Percentiles rank a stretch among this genome's conserved stretches.
Conservation (phyloP, 1,140 invertebrate genomes). For the Aphelenchoides besseyi region DNA sequence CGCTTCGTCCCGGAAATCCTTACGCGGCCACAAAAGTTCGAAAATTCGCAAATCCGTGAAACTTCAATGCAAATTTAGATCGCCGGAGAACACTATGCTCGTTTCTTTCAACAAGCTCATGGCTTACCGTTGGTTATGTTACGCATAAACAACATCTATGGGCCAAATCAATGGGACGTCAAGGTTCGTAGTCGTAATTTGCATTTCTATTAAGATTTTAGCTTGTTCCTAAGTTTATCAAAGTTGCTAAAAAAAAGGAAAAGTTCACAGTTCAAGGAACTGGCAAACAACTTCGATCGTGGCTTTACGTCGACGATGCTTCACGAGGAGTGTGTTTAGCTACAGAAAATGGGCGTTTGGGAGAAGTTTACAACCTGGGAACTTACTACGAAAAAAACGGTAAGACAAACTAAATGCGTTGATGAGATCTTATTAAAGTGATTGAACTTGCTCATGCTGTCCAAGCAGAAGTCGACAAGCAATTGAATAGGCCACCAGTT, state of each 20-base stretch:
- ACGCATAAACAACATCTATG: conserved; percentile 64
- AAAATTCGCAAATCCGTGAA: too few species aligned
- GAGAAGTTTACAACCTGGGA: conserved; percentile 63
- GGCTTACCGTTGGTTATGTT: conserved; percentile 62
- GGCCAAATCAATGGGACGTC: conserved; percentile 64
- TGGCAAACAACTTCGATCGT: conserved; percentile 46
- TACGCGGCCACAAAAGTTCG: conserved; percentile 63
- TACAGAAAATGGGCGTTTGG: conserved; percentile 56
- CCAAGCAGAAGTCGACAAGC: conserved; percentile 44
- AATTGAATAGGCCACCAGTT: conserved; percentile 36
- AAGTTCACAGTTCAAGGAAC: conserved; percentile 62
- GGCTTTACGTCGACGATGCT: conserved; percentile 63
- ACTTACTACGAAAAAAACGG: conserved; percentile 61
- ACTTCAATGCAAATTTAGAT: too few species aligned
- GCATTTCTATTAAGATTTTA: conserved; percentile 34
- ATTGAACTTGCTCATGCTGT: conserved; percentile 47
- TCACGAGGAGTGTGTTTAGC: conserved; percentile 60
- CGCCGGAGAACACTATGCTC: conserved; percentile 53
- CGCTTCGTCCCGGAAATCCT: conserved; percentile 62
- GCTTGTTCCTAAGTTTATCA: conserved; percentile 63
- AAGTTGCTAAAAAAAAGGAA: conserved; percentile 52
- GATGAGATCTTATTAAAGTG: conserved; percentile 41
- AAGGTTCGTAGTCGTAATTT: conserved; percentile 39
- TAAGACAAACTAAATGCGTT: conserved; percentile 24
- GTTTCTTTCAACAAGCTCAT: conserved; percentile 41